Conservation (phyloP, 2,113 vertebrate species). For the Malurus alboscapulatus region DNA sequence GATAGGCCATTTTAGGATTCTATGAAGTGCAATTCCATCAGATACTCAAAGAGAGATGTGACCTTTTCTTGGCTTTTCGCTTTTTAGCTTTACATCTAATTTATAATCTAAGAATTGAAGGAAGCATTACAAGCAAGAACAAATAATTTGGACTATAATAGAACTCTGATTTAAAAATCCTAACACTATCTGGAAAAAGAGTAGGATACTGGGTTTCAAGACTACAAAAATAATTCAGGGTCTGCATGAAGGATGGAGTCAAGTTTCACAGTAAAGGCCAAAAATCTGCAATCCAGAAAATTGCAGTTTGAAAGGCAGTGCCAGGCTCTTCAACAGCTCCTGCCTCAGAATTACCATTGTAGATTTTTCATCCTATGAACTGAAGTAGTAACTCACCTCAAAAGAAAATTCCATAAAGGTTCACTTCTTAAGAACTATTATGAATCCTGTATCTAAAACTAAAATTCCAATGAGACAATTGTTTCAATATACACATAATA, state of each 20-base stretch:
- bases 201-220: background rate
- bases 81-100: background rate
- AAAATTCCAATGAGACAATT: rapidly evolving
- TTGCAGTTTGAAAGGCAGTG: background rate
- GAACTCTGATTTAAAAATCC: background rate
- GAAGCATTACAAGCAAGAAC: background rate
- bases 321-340: background rate
- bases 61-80: background rate
- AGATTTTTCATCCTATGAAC: background rate
- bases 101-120: background rate
- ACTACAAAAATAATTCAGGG: background rate
- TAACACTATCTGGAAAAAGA: background rate
- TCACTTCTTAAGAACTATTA: background rate
- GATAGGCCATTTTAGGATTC: background rate
- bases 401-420: background rate
- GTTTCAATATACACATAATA: background rate
- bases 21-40: background rate
- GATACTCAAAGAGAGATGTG: background rate
- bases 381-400: background rate
- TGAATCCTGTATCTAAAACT: background rate
- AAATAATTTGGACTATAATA: background rate
- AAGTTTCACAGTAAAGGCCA: background rate
- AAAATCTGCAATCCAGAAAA: background rate
- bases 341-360: background rate
- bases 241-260: background rate